Evolutionary conservation across 2,888 invertebrate genomes (phyloP), one percentile per base, ranked within the genome.

Genomic region (Tuberolachnus salignus): DNA sequence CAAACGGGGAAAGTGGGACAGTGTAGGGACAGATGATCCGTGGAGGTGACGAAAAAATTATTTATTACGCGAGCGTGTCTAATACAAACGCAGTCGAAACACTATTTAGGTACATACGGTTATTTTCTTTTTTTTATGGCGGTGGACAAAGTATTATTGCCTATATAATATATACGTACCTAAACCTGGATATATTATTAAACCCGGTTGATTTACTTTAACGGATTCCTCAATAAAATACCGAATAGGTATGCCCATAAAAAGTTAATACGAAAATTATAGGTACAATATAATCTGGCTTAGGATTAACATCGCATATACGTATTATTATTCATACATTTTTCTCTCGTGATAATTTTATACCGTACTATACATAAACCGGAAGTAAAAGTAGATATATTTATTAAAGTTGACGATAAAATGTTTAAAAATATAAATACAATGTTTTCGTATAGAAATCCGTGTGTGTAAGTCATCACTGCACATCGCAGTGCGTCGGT

Each of bases 1-100:
- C 19, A 10, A 72, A 61, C 19, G 61, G 75, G 75, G 75, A 78
- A 78, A 78, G 75, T 78, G 57, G 66, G 16, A 34, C 63, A 57
- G 55, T 44, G 42, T 75, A 75, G 46, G 55, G 51, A 78, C 57
- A 78, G 75, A 78, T 78, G 75, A 78, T 78, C 67, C 57, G 64
- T 69, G 49, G 75, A 67, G 55, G 67, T 59, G 75, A 67, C 66
- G 57, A 67, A 78, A 78, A 67, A 78, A 69, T 44, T 51, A 69
- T 78, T 78, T 34, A 67, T 78, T 78, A 67, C 67, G 75, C 67
- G 75, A 67, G 66, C 67, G 57, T 78, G 57, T 78, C 67, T 67
- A 78, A 78, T 59, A n/a, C n/a, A 75, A 75, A 75, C 53, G 34
- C 34, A 13, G 44, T 42, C n/a, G 74, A 55, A 66, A 66, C 74